Evolutionary conservation across 1,140 invertebrate species (phyloP), one percentile per base, ranked within the genome.

Genomic region (Drosophila gunungcola): DNA sequence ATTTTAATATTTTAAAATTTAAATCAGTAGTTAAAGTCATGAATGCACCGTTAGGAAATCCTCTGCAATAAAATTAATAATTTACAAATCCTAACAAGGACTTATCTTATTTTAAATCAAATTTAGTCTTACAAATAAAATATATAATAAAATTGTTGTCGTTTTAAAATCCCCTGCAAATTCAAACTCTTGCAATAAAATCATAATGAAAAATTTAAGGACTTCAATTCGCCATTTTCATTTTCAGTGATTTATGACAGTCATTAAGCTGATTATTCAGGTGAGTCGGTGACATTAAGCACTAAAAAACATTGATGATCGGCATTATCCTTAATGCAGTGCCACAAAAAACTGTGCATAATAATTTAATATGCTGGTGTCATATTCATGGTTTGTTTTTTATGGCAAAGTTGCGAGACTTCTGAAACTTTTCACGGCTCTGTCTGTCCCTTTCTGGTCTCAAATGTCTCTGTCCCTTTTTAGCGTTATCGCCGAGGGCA

Each of bases 311-410:
- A 32, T 48, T 48, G 27, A 68, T 34, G n/a, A 73, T 42, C 60
- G 25, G 34, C 27, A 69, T 64, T 62, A 72, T 57, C 64, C 32
- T 64, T 42, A 42, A 45, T 29, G 36, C 25, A 43, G 11, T 29
- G 21, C n/a, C 10, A 55, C 46, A 13, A 53, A 27, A 39, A 43
- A 38, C 36, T 32, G 38, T 78, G 48, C 74, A 72, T 72, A 78
- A 57, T 56, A 51, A 46, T 65, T 53, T 56, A 16, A 45, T 61
- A 51, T 51, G 38, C 53, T 76, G 52, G 29, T 36, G 55, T 41
- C 46, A 49, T 56, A 63, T 57, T 52, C 46, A 52, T 53, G 16
- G 9, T 38, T 52, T 72, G 16, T 21, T 36, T 36, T 29, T 39
- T n/a, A n/a, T 27, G 12, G 10, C 25, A 34, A 63, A 49, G 16